phyloP scores from a whole-genome alignment of 2,113 vertebrate species.

The Urocynchramus pylzowi region DNA sequence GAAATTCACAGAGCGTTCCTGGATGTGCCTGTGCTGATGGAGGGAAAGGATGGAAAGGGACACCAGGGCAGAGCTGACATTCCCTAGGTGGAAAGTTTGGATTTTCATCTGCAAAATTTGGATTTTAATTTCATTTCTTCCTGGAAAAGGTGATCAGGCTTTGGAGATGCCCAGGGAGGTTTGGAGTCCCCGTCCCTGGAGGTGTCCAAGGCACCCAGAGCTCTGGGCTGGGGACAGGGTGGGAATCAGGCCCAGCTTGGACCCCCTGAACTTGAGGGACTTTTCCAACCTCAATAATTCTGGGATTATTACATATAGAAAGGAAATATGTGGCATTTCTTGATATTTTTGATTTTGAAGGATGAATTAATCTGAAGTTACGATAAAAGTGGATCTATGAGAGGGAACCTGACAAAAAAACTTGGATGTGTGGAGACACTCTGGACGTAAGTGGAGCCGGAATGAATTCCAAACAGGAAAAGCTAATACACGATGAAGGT shows the following conservation, averaged over 20 bases:
- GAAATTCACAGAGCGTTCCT: background rate
- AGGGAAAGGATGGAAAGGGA: background rate
- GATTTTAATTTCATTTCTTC: background rate
- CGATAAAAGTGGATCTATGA: background rate
- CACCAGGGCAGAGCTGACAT: background rate
- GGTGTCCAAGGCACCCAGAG: background rate
- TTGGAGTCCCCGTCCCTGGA: background rate
- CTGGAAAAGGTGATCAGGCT: background rate
- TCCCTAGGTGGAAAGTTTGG: background rate
- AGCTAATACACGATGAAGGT: fast-evolving
- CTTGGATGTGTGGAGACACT: background rate
- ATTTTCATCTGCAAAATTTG: background rate
- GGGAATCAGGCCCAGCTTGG: background rate
- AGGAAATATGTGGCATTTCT: fast-evolving
- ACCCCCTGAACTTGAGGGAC: background rate
- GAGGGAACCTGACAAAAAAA: background rate
- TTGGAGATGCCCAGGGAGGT: background rate
- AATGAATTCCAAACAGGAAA: background rate
- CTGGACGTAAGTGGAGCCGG: background rate
- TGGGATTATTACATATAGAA: background rate
- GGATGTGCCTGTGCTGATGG: background rate
- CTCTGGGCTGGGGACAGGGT: background rate
- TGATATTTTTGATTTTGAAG: background rate
- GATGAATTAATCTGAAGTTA: background rate
- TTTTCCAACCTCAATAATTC: background rate